A percentile compares a stretch with the other conserved stretches of the same genome.
Conservation (phyloP, 2,888 invertebrate species). For the Salpingus planirostris region DNA sequence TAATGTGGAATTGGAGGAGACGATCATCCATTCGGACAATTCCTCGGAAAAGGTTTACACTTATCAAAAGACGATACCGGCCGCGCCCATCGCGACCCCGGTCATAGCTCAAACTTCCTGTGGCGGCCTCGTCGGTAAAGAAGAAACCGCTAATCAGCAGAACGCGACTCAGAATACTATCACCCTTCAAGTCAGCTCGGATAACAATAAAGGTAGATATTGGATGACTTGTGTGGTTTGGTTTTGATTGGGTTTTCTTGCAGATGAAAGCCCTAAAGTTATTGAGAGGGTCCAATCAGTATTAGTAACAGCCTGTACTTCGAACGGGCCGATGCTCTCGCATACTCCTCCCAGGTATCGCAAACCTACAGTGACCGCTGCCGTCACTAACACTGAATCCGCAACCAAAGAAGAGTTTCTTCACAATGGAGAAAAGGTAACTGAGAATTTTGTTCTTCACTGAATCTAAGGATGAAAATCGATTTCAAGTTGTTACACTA, state of each 20-base stretch:
- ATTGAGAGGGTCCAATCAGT: constrained; percentile 37
- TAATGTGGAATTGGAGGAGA: constrained; percentile 31
- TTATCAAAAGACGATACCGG: constrained; percentile 23
- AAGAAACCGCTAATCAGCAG: constrained; percentile 8
- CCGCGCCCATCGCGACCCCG: constrained; percentile 36
- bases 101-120: constrained; percentile 35
- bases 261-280: constrained; percentile 20
- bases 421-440: constrained; percentile 37
- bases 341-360: constrained; percentile 35
- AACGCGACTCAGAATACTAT: constrained; percentile 25
- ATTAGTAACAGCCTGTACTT: constrained; percentile 37
- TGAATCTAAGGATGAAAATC: no score
- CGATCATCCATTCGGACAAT: constrained; percentile 25
- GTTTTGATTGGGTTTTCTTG: neutral
- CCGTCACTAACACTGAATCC: constrained; percentile 25
- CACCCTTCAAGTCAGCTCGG: constrained; percentile 26
- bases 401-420: constrained; percentile 33
- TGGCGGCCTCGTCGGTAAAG: constrained; percentile 14
- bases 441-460: neutral
- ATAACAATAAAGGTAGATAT: constrained; percentile 32
- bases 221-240: no score
- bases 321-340: constrained; percentile 41
- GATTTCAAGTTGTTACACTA: no score
- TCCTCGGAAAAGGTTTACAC: constrained; percentile 24
- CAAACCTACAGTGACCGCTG: constrained; percentile 30